Percentiles rank a stretch among this genome's conserved stretches.
phyloP scores from a whole-genome alignment of 2,797 vertebrate species.

The Mormyrus hasselquistii region DNA sequence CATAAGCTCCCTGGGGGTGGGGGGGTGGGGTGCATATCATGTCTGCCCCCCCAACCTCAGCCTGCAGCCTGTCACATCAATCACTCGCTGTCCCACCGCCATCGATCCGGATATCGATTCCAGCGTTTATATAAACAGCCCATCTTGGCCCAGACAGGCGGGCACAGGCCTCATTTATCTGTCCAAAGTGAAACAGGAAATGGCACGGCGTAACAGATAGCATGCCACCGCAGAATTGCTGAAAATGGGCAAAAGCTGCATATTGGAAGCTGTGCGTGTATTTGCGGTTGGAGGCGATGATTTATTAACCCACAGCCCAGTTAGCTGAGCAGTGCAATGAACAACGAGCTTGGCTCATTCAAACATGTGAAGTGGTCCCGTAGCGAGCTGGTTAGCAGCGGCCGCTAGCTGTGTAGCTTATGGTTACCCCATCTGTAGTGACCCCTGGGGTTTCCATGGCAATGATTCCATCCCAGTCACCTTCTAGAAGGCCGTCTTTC shows the following conservation, averaged over 20 bases:
- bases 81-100: slow-evolving; percentile 24
- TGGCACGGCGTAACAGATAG: slow-evolving; percentile 3
- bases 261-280: neutral
- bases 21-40: neutral
- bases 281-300: neutral
- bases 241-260: neutral
- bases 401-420: neutral
- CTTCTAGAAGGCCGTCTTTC: neutral
- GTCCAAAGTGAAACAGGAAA: slow-evolving; percentile 32
- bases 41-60: neutral
- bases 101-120: slow-evolving; percentile 39
- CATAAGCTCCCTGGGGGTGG: neutral
- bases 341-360: neutral
- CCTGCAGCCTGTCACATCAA: slow-evolving; percentile 32
- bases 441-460: neutral
- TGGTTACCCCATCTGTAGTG: neutral
- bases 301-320: neutral
- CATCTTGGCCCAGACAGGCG: slow-evolving; percentile 30
- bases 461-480: neutral
- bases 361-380: neutral
- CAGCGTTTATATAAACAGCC: slow-evolving; percentile 34
- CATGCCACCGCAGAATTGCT: neutral
- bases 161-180: slow-evolving; percentile 6
- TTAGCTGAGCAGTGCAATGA: neutral
- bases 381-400: neutral